Percentiles rank a stretch among this genome's conserved stretches.
Conservation (phyloP, 2,797 vertebrate species). For the Cynopterus sphinx region DNA sequence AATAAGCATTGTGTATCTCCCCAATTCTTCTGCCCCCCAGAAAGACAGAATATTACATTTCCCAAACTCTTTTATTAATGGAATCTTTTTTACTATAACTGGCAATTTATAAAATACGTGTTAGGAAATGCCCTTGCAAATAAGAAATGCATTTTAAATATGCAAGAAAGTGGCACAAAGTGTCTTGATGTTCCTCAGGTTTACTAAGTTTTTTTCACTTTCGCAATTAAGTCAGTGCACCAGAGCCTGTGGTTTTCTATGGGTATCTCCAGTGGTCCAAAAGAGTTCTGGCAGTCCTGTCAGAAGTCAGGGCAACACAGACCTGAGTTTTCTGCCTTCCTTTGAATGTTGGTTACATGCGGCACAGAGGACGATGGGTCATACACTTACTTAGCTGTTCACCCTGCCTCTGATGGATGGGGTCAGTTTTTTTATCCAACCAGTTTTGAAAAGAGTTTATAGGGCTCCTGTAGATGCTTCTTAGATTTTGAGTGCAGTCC, state of each 20-base stretch:
- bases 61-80: neutral
- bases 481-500: neutral
- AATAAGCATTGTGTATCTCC: neutral
- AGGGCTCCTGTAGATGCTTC: neutral
- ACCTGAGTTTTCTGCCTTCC: neutral
- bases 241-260: neutral
- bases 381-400: neutral
- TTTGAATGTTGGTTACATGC: neutral
- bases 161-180: neutral
- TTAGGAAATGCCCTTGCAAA: slow-evolving; percentile 3
- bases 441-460: neutral
- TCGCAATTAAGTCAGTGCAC: neutral
- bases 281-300: neutral
- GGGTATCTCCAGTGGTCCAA: neutral
- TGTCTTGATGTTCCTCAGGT: neutral
- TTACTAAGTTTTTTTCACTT: neutral
- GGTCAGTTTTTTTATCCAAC: neutral
- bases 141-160: slow-evolving; percentile 20
- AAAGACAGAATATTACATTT: neutral
- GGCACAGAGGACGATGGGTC: neutral
- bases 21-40: neutral
- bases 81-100: neutral
- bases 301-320: neutral
- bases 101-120: neutral
- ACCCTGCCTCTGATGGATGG: neutral